These are phyloP conservation scores for Trichomalopsis sarcophagae DNA, from an alignment of 1,140 invertebrate species.

Conservation along the genomic window DNA sequence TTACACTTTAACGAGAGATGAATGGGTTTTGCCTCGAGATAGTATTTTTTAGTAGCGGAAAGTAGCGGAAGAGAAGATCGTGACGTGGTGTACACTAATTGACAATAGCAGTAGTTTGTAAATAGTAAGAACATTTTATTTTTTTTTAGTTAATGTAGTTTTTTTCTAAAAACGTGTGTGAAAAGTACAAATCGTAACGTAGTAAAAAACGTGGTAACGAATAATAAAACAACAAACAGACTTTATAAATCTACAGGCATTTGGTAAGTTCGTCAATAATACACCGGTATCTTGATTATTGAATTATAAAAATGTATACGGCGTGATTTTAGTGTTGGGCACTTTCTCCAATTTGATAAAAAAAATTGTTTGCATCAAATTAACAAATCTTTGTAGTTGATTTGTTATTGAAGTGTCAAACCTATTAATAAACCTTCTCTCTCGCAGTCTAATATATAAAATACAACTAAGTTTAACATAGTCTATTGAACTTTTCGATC, in stretches of 20 bases:
- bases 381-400: no score
- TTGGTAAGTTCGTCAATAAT: background rate
- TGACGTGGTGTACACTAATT: background rate
- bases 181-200: background rate
- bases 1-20: conserved; percentile 38
- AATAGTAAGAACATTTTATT: conserved; percentile 4
- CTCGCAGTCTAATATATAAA: background rate
- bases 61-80: background rate
- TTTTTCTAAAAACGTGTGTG: background rate
- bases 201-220: background rate
- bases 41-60: background rate
- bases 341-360: no score
- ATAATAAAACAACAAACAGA: conserved; percentile 1
- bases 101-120: background rate
- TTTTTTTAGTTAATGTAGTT: background rate
- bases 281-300: no score
- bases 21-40: background rate
- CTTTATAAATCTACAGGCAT: background rate
- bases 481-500: background rate
- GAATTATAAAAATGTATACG: background rate
- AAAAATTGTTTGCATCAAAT: no score
- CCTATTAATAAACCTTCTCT: background rate
- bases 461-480: background rate
- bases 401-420: no score
- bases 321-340: no score